Base-by-base conservation (phyloP, 2,797 vertebrate species). In the Eremophila alpestris region DNA sequence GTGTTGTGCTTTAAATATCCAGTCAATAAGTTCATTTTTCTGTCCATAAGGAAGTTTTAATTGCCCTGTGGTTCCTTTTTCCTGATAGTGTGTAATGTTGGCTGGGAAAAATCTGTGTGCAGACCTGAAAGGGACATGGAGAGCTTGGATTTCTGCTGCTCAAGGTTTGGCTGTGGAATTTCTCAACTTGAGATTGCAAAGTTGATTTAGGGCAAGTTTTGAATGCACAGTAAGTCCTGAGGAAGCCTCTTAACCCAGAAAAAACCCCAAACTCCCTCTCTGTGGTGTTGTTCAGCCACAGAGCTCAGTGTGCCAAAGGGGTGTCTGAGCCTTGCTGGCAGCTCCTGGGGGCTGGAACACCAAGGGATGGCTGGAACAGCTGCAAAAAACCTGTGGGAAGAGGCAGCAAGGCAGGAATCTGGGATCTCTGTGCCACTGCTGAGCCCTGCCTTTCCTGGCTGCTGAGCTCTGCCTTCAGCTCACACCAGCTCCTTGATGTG, bases 401-500 rank as follows among this genome's bases (percentile, higher is more conserved):
- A 51, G 45, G 32, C 45, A 55, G 2, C 40, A 26, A 65, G 51
- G 21, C 26, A 12, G 3, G 17, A 26, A 10, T 32, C 26, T 41
- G 78, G 1, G 29, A 6, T 14, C 23, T 34, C 26, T 75, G 77
- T 77, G 55, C 24, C 15, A 0, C 51, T 21, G 20, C 49, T 77
- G 4, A 7, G 41, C 3, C 8, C 51, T 26, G 81, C 19, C 60
- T 79, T 22, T 23, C 4, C 17, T 79, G 26, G n/a, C 36, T 36
- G 30, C 18, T 43, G 51, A 73, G 3, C 55, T 87, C 52, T 32
- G 11, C 19, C 36, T 41, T 18, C 55, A 20, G 1, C 56, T 85
- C 49, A 46, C 5, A 22, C 1, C 0, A 19, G 49, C 7, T 36
- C 5, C 7, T 55, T 19, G 32, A 3, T 5, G 13, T 7, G 29